These are phyloP conservation scores for Allenopithecus nigroviridis DNA, from an alignment of 2,797 vertebrate genomes.

Conservation along the genomic window DNA sequence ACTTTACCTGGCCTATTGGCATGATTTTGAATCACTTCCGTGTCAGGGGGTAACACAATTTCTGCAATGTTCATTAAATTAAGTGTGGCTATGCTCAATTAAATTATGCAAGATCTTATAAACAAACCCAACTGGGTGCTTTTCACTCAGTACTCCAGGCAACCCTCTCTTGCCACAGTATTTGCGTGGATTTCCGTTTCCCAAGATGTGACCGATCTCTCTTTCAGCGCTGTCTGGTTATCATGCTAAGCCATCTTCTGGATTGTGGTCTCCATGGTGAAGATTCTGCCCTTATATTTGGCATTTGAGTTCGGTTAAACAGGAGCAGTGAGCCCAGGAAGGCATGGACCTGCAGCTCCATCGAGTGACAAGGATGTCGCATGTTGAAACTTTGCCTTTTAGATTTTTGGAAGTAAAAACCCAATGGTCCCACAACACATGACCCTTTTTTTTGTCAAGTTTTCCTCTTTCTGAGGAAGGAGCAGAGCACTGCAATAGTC, in stretches of 20 bases:
- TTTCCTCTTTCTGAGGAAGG: background rate
- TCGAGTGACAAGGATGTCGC: constrained; percentile 68
- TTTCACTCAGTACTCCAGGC: background rate
- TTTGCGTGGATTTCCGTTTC: fast-evolving
- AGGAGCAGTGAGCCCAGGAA: background rate
- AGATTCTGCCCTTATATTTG: constrained; percentile 46
- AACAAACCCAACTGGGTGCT: background rate
- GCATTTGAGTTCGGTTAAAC: background rate
- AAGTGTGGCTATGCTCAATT: background rate
- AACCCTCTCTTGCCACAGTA: fast-evolving
- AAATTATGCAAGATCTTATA: background rate
- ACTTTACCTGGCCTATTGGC: fast-evolving
- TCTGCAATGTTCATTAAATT: background rate
- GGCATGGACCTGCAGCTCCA: constrained; percentile 71
- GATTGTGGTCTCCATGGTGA: constrained; percentile 13
- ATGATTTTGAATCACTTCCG: background rate
- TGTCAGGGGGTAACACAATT: background rate
- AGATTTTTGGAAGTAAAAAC: background rate
- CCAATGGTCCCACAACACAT: fast-evolving
- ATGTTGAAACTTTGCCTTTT: background rate
- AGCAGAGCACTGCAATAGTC: fast-evolving
- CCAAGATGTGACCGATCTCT: background rate
- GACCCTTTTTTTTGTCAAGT: background rate
- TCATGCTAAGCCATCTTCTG: background rate
- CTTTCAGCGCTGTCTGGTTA: background rate